Evolutionary conservation across 2,797 vertebrate genomes (phyloP), one percentile per base, ranked within the genome.

Genomic region (Schizothorax lantsangensis): DNA sequence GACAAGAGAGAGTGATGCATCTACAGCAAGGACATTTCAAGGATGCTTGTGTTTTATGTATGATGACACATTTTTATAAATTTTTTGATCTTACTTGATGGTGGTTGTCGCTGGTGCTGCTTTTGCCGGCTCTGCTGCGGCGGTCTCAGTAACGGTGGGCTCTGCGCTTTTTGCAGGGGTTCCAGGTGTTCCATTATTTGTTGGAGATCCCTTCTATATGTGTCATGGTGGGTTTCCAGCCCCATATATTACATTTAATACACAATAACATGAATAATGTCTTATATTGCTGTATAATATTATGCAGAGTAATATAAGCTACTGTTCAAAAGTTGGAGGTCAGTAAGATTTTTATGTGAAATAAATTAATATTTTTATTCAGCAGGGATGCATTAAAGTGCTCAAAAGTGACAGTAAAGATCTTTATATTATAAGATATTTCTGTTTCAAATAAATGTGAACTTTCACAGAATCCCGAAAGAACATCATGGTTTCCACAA

Each of bases 121-220:
- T 86, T 96, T 94, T 26, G 96, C 95, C 14, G 96, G 94, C 87
- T 97, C 97, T 84, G 96, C 97, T 84, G 96, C 95, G 38, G 95
- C 92, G 85, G 94, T 94, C 3, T 95, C 95, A 88, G 78, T 94
- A 5, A 95, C 88, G 0, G 94, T 93, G 80, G 95, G 93, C 84
- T 97, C 96, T 77, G 94, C 90, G 80, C 91, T 94, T 94, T 96
- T 97, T 40, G 95, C 95, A 90, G 97, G 97, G 91, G 96, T 97
- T 84, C 95, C 95, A 26, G 97, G 96, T 64, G 97, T 95, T 45
- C 97, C 97, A 92, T 97, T 98, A 92, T 97, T 98, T 87, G 95
- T 97, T 90, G 97, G 96, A 81, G 96, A 96, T 83, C 96, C 97
- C 96, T 98, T 94, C 85, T 94, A 87, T 21, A 1, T 12, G 72